phyloP scores from a whole-genome alignment of 2,888 invertebrate genomes.

The Philhelius pedissequus region DNA sequence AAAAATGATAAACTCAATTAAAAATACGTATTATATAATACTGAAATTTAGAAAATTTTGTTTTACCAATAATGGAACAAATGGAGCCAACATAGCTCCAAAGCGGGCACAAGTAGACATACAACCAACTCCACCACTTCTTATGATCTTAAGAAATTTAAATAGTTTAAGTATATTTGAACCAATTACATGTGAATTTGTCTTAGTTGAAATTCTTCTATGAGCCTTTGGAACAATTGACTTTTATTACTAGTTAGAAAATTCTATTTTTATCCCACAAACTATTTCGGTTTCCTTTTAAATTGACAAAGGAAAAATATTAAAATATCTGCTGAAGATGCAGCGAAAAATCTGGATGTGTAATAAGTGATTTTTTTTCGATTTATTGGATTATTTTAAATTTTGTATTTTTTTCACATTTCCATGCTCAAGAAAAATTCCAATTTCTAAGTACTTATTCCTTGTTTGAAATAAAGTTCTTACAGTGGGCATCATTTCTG shows the following conservation, averaged over 20 bases:
- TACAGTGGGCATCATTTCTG: constrained; percentile 79
- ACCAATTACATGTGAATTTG: background rate
- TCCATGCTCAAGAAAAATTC: background rate
- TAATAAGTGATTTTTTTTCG: no score
- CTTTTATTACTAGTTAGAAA: no score
- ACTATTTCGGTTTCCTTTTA: no score
- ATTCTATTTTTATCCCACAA: no score
- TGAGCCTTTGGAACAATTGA: no score
- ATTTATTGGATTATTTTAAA: no score
- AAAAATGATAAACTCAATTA: background rate
- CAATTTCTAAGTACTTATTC: background rate
- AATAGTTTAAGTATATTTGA: background rate
- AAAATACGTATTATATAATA: background rate
- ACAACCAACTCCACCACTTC: constrained; percentile 82
- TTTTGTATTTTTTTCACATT: background rate
- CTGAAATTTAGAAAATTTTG: constrained; percentile 37
- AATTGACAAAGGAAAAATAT: no score
- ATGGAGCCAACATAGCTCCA: constrained; percentile 83
- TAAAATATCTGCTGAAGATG: no score
- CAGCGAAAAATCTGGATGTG: no score
- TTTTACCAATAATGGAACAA: constrained; percentile 82
- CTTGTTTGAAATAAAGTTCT: background rate
- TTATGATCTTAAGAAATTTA: constrained; percentile 75
- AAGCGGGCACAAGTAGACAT: constrained; percentile 82
- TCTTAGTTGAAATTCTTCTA: background rate